A percentile compares a stretch with the other conserved stretches of the same genome.
These are phyloP conservation scores for Neodiprion pinetum DNA, from an alignment of 1,140 invertebrate genomes.

Conservation along the genomic window DNA sequence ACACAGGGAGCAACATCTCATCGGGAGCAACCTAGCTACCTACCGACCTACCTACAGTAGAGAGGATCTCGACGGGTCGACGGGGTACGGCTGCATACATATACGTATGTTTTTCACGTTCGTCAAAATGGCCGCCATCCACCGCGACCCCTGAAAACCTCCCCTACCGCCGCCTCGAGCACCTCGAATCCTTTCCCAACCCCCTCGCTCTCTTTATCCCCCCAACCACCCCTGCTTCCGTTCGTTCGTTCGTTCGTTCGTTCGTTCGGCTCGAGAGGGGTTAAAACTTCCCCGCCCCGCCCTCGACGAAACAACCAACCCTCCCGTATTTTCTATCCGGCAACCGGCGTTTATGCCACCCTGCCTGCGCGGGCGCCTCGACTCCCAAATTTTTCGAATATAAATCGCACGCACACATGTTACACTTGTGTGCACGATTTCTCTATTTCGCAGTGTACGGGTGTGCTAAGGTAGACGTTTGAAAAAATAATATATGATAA, in stretches of 20 bases:
- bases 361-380: neutral
- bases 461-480: too few species aligned
- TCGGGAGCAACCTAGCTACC: too few species aligned
- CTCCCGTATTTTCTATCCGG: constrained; percentile 28
- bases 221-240: constrained; percentile 30
- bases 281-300: constrained; percentile 27
- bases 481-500: too few species aligned
- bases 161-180: neutral
- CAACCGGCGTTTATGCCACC: constrained; percentile 27
- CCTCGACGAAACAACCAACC: constrained; percentile 30
- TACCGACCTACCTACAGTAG: too few species aligned
- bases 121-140: constrained; percentile 60
- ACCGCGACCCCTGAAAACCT: neutral
- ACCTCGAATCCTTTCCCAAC: constrained; percentile 41
- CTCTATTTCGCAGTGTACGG: too few species aligned
- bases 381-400: too few species aligned
- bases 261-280: constrained; percentile 29
- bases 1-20: too few species aligned
- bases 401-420: too few species aligned
- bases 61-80: too few species aligned
- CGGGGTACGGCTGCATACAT: constrained; percentile 36
- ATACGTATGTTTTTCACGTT: constrained; percentile 57
- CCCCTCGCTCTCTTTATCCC: constrained; percentile 59
- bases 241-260: constrained; percentile 49
- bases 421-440: too few species aligned